phyloP scores from a whole-genome alignment of 2,797 vertebrate species.

The Coracias cyanogaster region DNA sequence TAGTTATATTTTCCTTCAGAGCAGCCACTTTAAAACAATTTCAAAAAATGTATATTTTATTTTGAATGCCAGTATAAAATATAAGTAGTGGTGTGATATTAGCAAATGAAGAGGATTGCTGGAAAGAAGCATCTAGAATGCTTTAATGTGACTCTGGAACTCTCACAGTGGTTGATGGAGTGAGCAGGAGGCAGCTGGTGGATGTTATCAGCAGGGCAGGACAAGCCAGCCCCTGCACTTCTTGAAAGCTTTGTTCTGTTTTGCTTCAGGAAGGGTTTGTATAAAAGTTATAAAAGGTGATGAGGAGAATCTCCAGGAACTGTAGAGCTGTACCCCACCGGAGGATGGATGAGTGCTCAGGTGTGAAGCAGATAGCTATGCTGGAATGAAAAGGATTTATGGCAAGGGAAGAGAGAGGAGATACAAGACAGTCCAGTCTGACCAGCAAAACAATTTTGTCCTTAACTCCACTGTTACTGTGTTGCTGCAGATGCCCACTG shows the following conservation, averaged over 20 bases:
- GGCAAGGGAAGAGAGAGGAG: not conserved
- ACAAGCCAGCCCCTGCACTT: not conserved
- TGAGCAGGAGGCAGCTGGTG: not conserved
- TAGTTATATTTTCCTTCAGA: not conserved
- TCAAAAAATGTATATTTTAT: not conserved
- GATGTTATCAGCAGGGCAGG: not conserved
- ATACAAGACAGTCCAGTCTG: not conserved
- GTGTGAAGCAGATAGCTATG: not conserved
- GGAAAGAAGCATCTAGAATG: not conserved
- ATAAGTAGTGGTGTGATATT: not conserved
- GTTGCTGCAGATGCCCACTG: not conserved
- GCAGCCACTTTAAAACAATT: not conserved
- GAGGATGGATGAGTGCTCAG: not conserved
- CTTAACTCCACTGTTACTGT: not conserved
- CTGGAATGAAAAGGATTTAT: not conserved
- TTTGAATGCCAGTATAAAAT: not conserved
- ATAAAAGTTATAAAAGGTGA: not conserved
- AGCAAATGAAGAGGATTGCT: not conserved
- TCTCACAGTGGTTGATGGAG: not conserved
- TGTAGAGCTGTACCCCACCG: not conserved
- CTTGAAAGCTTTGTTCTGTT: not conserved
- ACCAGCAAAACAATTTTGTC: not conserved
- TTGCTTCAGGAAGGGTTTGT: not conserved
- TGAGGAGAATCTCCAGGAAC: not conserved
- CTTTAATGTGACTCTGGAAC: not conserved